phyloP scores from a whole-genome alignment of 2,888 invertebrate genomes.

The Leuctra nigra region DNA sequence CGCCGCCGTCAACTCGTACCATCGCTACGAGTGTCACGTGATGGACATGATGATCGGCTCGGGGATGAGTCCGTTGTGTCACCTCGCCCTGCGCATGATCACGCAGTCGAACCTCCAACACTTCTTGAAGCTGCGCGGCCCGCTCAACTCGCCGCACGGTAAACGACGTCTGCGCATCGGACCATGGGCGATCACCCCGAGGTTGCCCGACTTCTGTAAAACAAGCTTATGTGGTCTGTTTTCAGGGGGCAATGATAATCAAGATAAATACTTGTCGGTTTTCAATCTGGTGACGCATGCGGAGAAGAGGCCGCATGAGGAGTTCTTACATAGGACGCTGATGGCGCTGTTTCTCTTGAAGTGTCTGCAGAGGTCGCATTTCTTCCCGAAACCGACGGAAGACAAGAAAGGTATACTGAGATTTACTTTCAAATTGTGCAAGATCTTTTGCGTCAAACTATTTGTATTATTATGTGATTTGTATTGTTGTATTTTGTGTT shows the following conservation, averaged over 20 bases:
- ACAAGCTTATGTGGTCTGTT: no score
- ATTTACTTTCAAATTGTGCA: no score
- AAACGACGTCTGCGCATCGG: no score
- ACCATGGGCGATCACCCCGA: no score
- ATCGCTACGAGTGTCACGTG: conserved; percentile 67
- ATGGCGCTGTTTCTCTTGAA: conserved; percentile 72
- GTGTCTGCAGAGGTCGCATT: conserved; percentile 59
- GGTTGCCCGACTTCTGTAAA: no score
- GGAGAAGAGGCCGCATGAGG: conserved; percentile 52
- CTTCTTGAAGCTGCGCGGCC: conserved; percentile 37
- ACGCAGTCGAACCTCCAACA: conserved; percentile 56
- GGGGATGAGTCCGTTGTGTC: conserved; percentile 74
- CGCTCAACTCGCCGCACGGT: conserved; percentile 14
- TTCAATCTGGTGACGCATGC: conserved; percentile 62
- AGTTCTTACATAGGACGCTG: conserved; percentile 66
- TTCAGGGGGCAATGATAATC: neutral
- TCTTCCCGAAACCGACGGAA: conserved; percentile 43
- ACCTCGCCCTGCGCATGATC: conserved; percentile 67
- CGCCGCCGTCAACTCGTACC: conserved; percentile 57
- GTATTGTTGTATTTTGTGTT: no score
- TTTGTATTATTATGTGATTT: no score
- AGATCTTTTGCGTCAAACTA: no score
- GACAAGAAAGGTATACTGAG: conserved; percentile 6
- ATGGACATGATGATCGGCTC: conserved; percentile 69
- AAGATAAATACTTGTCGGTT: conserved; percentile 32